Conservation (phyloP, 37 sponge, comb jelly and placozoan species). For the Crambe crambe region DNA sequence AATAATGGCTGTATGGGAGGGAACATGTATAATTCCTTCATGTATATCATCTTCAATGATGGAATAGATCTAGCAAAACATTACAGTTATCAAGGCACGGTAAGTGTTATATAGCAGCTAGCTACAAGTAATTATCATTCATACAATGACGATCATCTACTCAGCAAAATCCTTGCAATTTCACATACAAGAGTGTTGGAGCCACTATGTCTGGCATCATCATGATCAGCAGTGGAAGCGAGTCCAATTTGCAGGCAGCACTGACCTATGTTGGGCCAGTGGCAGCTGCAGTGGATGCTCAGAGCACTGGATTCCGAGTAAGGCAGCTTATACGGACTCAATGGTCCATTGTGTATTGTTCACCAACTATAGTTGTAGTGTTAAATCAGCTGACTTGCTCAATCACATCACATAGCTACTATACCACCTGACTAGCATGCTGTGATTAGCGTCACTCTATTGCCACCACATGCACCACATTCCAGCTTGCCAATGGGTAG, state of each 20-base stretch:
- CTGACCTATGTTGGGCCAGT: conserved; percentile 52
- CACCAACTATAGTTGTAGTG: too few species aligned
- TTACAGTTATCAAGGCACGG: conserved; percentile 73
- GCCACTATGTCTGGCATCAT: conserved; percentile 44
- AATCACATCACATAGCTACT: too few species aligned
- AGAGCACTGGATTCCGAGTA: conserved; percentile 40
- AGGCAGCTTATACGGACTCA: not conserved
- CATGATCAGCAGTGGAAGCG: conserved; percentile 35
- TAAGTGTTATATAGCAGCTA: too few species aligned
- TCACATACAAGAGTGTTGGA: conserved; percentile 12
- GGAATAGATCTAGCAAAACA: conserved; percentile 65
- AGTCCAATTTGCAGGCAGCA: conserved; percentile 40
- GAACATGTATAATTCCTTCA: conserved; percentile 70
- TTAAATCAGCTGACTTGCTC: too few species aligned
- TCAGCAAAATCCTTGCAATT: conserved; percentile 54
- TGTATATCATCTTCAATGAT: conserved; percentile 79
- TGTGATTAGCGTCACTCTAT: too few species aligned
- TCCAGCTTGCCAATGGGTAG: too few species aligned
- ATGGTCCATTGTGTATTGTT: too few species aligned
- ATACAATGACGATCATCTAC: not conserved
- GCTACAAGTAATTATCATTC: too few species aligned
- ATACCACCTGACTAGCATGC: too few species aligned
- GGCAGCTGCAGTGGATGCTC: conserved; percentile 40
- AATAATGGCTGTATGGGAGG: conserved; percentile 87
- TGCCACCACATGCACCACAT: not conserved